These are phyloP conservation scores for Halichoerus grypus DNA, from an alignment of 2,113 vertebrate species.

Conservation along the genomic window DNA sequence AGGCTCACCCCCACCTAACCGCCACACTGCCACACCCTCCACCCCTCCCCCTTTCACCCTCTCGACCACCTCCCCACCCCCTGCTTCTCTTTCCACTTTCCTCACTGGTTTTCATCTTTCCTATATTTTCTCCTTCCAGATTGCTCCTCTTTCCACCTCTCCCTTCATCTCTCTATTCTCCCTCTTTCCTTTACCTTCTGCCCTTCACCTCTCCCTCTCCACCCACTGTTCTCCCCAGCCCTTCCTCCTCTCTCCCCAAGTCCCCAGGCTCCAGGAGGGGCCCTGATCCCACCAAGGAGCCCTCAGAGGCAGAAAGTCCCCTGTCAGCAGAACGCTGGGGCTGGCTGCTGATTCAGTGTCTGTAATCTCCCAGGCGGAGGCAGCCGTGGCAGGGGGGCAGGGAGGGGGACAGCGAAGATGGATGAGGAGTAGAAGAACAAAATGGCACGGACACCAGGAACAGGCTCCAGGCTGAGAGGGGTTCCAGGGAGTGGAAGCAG, in stretches of 20 bases:
- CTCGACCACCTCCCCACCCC: neutral
- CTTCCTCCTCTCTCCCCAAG: neutral
- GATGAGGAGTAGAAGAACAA: constrained; percentile 71
- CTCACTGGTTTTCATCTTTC: neutral
- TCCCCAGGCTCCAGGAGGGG: constrained; percentile 15
- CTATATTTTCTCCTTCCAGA: neutral
- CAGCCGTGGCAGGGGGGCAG: neutral
- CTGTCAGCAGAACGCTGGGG: constrained; percentile 78
- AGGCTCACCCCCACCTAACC: neutral
- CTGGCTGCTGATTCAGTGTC: constrained; percentile 84
- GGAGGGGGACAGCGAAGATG: constrained; percentile 66
- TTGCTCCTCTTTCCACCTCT: neutral
- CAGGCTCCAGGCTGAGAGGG: constrained; percentile 8
- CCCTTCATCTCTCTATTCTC: neutral
- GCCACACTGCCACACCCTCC: too few species aligned
- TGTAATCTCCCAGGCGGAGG: constrained; percentile 81
- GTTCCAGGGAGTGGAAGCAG: neutral
- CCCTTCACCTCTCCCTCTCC: neutral
- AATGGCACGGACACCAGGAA: constrained; percentile 63
- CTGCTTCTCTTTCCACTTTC: neutral
- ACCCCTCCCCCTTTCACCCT: neutral
- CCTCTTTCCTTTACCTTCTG: neutral
- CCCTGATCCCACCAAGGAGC: constrained; percentile 60
- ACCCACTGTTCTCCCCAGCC: neutral
- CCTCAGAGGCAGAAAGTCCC: constrained; percentile 76